Percentiles rank a stretch among this genome's conserved stretches.
These are phyloP conservation scores for Harmothoe impar DNA, from an alignment of 2,888 invertebrate genomes.

Conservation along the genomic window DNA sequence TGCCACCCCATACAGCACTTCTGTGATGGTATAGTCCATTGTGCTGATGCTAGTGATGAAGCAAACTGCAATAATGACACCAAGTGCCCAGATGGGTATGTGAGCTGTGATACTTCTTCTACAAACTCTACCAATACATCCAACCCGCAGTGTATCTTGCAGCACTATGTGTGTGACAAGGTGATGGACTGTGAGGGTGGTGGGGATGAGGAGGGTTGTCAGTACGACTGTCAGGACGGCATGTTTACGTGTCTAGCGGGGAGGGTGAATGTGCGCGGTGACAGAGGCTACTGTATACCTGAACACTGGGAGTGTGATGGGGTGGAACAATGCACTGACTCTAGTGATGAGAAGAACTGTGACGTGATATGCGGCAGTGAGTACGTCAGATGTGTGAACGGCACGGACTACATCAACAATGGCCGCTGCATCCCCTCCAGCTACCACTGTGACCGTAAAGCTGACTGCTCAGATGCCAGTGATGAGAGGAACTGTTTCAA, in stretches of 20 bases:
- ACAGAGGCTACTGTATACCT: slow-evolving; percentile 58
- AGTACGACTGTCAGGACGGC: slow-evolving; percentile 57
- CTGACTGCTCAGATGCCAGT: slow-evolving; percentile 59
- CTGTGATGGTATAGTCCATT: slow-evolving; percentile 63
- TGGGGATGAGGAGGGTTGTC: slow-evolving; percentile 56
- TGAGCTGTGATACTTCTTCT: slow-evolving; percentile 60
- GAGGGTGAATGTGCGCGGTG: background rate
- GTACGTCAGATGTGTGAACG: slow-evolving; percentile 63
- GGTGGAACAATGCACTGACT: slow-evolving; percentile 54
- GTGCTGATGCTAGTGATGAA: slow-evolving; percentile 66
- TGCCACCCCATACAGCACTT: background rate
- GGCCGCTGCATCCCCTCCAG: slow-evolving; percentile 17
- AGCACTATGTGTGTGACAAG: slow-evolving; percentile 64
- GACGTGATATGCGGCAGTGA: slow-evolving; percentile 54
- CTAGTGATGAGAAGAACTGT: slow-evolving; percentile 66
- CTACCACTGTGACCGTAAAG: slow-evolving; percentile 30
- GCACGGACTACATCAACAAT: background rate
- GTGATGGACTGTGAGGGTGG: slow-evolving; percentile 66
- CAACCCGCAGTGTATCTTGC: background rate
- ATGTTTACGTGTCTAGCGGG: slow-evolving; percentile 48
- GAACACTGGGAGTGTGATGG: slow-evolving; percentile 60
- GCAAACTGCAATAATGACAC: slow-evolving; percentile 25
- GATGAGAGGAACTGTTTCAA: slow-evolving; percentile 66
- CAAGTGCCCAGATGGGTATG: slow-evolving; percentile 41
- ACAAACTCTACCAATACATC: background rate